Base-by-base conservation (phyloP, 1,140 invertebrate genomes). In the Zaprionus capensis region DNA sequence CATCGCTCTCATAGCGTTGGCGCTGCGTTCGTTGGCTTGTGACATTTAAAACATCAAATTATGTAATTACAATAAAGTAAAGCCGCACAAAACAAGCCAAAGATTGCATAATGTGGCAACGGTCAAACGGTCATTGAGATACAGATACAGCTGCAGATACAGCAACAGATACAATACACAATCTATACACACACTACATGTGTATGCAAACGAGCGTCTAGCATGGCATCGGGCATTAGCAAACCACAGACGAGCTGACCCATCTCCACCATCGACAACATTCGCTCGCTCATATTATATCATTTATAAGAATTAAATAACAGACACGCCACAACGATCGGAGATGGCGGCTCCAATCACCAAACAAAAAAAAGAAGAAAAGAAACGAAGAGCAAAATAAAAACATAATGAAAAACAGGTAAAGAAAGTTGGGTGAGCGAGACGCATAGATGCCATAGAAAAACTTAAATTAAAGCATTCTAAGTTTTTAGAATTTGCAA, bases 1-100 rank as follows among this genome's bases (percentile, higher is more conserved):
- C 31, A 34, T 34, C 31, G 31, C 31, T 34, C 31, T 34, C 31
- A 34, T 34, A 34, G 31, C 9, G 31, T 9, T 5, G 1, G 15
- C 46, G 68, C 72, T 67, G 61, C 68, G 64, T 72, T 68, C 73
- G 77, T 82, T 86, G 82, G 82, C 82, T 86, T 86, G 82, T 86
- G 82, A 86, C 82, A 86, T 86, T 87, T 86, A 76, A 77, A 86
- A 87, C 72, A 82, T 71, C 73, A 75, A 85, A 69, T 86, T 87
- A 86, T 86, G 76, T 85, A 86, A 86, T 86, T 87, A 82, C 56
- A 56, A 41, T 49, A 55, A 66, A 59, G 57, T 26, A 58, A 51
- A 26, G 56, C 57, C 72, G 61, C 36, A 71, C 78, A 57, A 79
- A 84, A 71, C 71, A 78, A 17, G 61, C 56, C 26, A 36, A 55